Evolutionary conservation across 2,113 vertebrate genomes (phyloP), one percentile per base, ranked within the genome.

Genomic region (Agapornis roseicollis): DNA sequence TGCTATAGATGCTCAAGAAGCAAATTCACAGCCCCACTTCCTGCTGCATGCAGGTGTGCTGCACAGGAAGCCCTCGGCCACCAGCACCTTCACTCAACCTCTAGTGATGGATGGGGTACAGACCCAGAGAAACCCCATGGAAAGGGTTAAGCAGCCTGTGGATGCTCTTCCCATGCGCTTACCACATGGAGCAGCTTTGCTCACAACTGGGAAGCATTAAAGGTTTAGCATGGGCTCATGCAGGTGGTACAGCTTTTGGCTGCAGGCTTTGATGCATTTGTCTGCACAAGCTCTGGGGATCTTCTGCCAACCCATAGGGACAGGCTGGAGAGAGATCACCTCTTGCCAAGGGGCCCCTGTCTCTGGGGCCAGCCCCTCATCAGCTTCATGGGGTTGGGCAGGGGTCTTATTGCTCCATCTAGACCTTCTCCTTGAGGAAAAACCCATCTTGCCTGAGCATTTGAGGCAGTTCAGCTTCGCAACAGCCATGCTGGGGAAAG

Each of bases 131-230:
- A 80, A 44, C 41, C 28, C 1, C 0, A 19, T 0, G 1, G 50
- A 96, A 93, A 63, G 81, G 76, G 50, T 96, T 96, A 95, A 95
- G 66, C 19, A 17, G 73, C 77, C 88, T 18, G 49, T 7, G 39
- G 84, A 84, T 74, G 68, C 64, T 86, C 70, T 7, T 8, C 25
- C 83, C 14, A 19, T 15, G 19, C 14, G 0, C 47, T 71, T 79
- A 11, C 42, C 80, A 93, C 80, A 72, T 83, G 93, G 84, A 84
- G 76, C 29, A 4, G 77, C 71, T 68, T 52, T 3, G 0, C 89
- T 92, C 84, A 31, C 64, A 88, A 56, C 71, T 92, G 50, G 95
- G 88, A 97, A 70, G 71, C 44, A 80, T 74, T 91, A 64, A 17
- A 46, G 69, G 35, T 86, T 84, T 64, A 73, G 58, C 49, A 13